A percentile compares a stretch with the other conserved stretches of the same genome.
Conservation (phyloP, 1,140 invertebrate genomes). For the Agrypnia vestita region DNA sequence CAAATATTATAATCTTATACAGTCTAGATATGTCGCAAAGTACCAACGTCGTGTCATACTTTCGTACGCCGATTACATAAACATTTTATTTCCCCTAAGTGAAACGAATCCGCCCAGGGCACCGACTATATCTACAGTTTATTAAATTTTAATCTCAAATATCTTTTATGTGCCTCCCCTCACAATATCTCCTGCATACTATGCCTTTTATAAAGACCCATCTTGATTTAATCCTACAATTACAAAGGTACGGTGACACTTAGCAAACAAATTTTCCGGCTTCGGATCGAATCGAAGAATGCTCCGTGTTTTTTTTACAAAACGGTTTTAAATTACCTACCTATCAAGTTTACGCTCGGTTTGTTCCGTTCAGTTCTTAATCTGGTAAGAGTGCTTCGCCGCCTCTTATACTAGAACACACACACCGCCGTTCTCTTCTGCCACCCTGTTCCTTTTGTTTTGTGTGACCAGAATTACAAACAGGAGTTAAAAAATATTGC, state of each 20-base stretch:
- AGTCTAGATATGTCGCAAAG: neutral
- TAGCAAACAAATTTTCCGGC: neutral
- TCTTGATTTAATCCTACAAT: slow-evolving; percentile 21
- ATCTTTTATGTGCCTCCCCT: neutral
- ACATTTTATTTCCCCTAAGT: slow-evolving; percentile 9
- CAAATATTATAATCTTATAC: no score
- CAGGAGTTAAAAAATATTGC: slow-evolving; percentile 62
- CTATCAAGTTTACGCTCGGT: neutral
- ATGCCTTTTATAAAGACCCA: neutral
- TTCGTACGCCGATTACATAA: neutral
- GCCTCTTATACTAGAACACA: slow-evolving; percentile 32
- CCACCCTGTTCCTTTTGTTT: slow-evolving; percentile 59
- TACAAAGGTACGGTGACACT: neutral
- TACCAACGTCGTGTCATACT: neutral
- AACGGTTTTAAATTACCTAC: neutral
- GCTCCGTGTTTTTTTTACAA: neutral
- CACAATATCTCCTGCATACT: slow-evolving; percentile 24
- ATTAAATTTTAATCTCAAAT: slow-evolving; percentile 22
- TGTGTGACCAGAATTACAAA: slow-evolving; percentile 62
- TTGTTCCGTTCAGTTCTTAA: slow-evolving; percentile 28
- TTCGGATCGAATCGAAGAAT: neutral
- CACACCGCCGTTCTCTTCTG: slow-evolving; percentile 18
- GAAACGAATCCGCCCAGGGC: neutral
- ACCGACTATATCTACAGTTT: neutral
- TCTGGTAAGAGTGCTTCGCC: slow-evolving; percentile 37